Evolutionary conservation across 2,797 vertebrate species (phyloP).

Genomic region (Amphiprion clarkii): DNA sequence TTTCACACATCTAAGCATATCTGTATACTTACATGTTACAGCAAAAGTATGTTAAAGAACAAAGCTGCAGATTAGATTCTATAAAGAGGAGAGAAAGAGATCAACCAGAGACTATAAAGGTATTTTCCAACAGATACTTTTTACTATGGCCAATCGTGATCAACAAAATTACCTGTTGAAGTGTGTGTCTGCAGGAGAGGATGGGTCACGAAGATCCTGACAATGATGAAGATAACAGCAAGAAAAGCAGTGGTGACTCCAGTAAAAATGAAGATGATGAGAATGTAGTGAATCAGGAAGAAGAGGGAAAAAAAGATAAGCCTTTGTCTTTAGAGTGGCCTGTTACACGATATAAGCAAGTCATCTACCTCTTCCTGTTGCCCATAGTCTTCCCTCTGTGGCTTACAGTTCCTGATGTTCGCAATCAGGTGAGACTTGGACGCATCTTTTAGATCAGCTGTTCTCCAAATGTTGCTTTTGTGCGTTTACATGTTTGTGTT

Average conservation of each 20-base stretch:
- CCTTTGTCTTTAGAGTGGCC: conserved; percentile 96
- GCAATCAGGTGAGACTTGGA: conserved; percentile 86
- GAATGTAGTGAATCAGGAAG: conserved; percentile 43
- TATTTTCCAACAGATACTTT: conserved; percentile 45
- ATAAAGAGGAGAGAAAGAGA: conserved; percentile 55
- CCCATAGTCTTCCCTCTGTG: conserved; percentile 95
- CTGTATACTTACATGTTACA: too few species aligned
- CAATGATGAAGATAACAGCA: conserved; percentile 63
- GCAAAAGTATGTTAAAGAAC: too few species aligned
- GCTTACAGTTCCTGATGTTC: conserved; percentile 95
- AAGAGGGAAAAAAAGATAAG: conserved; percentile 84
- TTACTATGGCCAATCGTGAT: too few species aligned
- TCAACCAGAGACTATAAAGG: conserved; percentile 68
- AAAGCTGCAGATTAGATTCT: conserved; percentile 12
- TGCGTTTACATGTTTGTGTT: background rate
- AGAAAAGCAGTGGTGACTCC: conserved; percentile 70
- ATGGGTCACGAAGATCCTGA: conserved; percentile 70
- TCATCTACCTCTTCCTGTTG: conserved; percentile 92
- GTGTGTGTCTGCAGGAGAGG: conserved; percentile 65
- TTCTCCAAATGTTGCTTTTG: background rate
- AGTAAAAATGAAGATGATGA: conserved; percentile 79
- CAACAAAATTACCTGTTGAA: conserved; percentile 35
- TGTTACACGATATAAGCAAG: conserved; percentile 89
- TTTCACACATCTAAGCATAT: too few species aligned
- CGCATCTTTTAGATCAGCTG: background rate